Conservation (phyloP, 2,113 vertebrate genomes). For the Nematolebias whitei region DNA sequence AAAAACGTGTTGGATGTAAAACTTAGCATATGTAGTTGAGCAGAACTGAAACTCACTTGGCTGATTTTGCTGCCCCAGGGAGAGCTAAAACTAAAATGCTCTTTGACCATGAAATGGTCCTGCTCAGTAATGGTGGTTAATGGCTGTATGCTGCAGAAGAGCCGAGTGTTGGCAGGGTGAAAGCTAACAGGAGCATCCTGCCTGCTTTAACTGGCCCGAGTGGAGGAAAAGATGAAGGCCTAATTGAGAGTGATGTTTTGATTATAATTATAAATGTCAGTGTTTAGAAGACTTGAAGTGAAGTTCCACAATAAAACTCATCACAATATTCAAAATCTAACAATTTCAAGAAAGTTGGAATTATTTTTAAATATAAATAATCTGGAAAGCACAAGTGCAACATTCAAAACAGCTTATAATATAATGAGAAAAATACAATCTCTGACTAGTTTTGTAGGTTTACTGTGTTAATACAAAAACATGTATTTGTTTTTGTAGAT, state of each 20-base stretch:
- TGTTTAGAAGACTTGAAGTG: constrained; percentile 1
- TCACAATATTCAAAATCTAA: neutral
- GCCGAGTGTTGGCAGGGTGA: constrained; percentile 37
- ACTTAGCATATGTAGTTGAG: constrained; percentile 52
- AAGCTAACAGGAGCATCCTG: constrained; percentile 45
- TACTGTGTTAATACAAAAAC: neutral
- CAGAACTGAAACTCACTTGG: constrained; percentile 63
- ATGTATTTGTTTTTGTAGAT: too few species aligned
- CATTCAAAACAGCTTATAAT: too few species aligned
- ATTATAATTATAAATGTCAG: constrained; percentile 51
- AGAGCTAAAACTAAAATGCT: constrained; percentile 79
- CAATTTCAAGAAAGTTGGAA: neutral
- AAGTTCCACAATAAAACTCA: neutral
- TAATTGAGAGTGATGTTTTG: constrained; percentile 40
- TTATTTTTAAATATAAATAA: neutral
- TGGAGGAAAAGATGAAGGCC: constrained; percentile 33
- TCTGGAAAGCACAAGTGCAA: too few species aligned
- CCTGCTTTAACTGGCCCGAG: constrained; percentile 46
- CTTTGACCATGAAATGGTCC: constrained; percentile 82
- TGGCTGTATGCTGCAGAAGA: constrained; percentile 65
- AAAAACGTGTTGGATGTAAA: constrained; percentile 58
- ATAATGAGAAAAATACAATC: too few species aligned
- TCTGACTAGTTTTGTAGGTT: too few species aligned
- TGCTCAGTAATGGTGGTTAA: constrained; percentile 81
- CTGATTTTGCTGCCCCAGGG: constrained; percentile 67